Conservation (phyloP, 2,888 invertebrate species). For the Scaptomyza caliginosa region DNA sequence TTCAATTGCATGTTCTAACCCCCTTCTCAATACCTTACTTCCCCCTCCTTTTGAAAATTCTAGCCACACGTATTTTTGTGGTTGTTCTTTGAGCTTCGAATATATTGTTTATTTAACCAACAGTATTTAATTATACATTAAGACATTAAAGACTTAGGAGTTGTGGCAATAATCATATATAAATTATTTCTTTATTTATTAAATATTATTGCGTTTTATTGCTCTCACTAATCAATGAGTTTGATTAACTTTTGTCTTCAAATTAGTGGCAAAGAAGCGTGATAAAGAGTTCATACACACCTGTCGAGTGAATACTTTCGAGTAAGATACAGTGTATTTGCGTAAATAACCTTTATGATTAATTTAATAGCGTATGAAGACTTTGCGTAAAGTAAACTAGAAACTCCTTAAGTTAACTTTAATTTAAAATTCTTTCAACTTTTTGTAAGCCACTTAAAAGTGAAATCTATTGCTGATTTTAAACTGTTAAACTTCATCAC, state of each 20-base stretch:
- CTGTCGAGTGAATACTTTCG: too few species aligned
- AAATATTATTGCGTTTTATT: not conserved
- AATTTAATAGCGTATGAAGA: too few species aligned
- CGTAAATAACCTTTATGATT: too few species aligned
- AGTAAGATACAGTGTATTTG: too few species aligned
- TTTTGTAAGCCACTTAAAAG: not conserved
- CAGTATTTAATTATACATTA: not conserved
- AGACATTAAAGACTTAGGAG: not conserved
- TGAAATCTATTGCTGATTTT: not conserved
- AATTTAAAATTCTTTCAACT: not conserved
- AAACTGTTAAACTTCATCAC: constrained; percentile 35
- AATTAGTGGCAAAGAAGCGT: too few species aligned
- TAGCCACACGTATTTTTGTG: not conserved
- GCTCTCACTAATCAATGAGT: constrained; percentile 17
- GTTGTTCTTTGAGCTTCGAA: not conserved
- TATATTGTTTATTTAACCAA: constrained; percentile 38
- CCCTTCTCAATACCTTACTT: not conserved
- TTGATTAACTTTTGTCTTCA: not conserved
- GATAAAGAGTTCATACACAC: too few species aligned
- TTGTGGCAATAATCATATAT: constrained; percentile 5
- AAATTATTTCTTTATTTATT: constrained; percentile 5
- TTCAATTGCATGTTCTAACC: constrained; percentile 29
- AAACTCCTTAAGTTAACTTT: not conserved
- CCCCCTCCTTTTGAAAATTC: not conserved
- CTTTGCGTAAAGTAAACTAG: too few species aligned